These are phyloP conservation scores for Ispidina lecontei DNA, from an alignment of 2,797 vertebrate genomes.

Conservation along the genomic window DNA sequence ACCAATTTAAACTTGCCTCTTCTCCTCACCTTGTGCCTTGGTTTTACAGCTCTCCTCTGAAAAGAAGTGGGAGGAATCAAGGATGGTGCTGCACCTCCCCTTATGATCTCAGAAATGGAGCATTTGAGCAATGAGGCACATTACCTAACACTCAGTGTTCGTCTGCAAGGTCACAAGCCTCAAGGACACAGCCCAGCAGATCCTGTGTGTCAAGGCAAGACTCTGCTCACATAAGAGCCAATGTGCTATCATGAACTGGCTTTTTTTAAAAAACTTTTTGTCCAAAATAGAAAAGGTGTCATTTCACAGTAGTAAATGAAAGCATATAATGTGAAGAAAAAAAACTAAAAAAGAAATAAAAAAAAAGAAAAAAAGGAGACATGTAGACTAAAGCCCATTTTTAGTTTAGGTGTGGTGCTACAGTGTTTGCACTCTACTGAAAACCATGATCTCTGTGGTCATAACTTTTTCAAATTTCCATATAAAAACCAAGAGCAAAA, in stretches of 20 bases:
- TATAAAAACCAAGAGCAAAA: slow-evolving; percentile 60
- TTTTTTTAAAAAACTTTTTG: not conserved
- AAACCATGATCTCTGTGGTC: slow-evolving; percentile 55
- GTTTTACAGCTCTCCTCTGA: not conserved
- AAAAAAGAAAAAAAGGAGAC: not conserved
- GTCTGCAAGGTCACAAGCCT: slow-evolving; percentile 5
- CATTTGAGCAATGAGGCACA: not conserved
- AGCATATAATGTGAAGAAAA: not conserved
- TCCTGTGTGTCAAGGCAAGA: not conserved
- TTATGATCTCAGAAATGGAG: slow-evolving; percentile 34
- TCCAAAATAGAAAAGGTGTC: not conserved
- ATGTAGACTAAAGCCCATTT: slow-evolving; percentile 22
- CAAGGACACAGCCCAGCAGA: slow-evolving; percentile 11
- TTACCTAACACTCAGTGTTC: not conserved
- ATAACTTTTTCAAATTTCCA: slow-evolving; percentile 53
- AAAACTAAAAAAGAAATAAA: not conserved
- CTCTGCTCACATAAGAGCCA: not conserved
- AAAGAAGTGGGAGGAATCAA: not conserved
- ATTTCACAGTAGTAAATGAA: not conserved
- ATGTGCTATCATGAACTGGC: not conserved
- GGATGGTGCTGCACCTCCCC: not conserved
- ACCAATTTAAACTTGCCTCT: not conserved
- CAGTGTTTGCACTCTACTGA: slow-evolving; percentile 21
- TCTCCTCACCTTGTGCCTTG: rapidly evolving
- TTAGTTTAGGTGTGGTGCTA: slow-evolving; percentile 54